These are phyloP conservation scores for Cyphomyrus plagiostoma DNA, from an alignment of 2,113 vertebrate species.

Conservation along the genomic window DNA sequence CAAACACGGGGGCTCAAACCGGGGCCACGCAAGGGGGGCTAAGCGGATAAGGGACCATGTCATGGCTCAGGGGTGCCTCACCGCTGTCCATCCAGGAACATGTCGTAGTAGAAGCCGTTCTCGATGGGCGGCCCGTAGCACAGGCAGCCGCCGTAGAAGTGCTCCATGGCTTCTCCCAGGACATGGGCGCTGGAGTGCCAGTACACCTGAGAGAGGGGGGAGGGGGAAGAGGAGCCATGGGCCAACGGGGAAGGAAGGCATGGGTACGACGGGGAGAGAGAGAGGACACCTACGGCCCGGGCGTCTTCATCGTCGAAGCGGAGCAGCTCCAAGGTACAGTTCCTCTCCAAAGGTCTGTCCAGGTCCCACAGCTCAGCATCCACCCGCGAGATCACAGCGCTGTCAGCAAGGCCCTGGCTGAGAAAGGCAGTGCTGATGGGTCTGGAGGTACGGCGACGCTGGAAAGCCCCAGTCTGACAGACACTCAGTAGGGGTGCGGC, in stretches of 20 bases:
- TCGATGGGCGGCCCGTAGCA: conserved; percentile 97
- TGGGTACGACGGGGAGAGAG: no score
- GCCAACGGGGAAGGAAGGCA: background rate
- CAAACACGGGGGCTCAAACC: background rate
- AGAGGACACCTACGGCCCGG: conserved; percentile 73
- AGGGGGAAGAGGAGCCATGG: background rate
- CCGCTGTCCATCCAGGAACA: conserved; percentile 88
- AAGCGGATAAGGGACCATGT: background rate
- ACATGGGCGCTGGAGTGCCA: conserved; percentile 98
- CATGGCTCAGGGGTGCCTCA: conserved; percentile 41
- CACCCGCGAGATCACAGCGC: conserved; percentile 80
- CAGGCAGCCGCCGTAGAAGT: conserved; percentile 87
- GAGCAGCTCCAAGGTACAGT: conserved; percentile 82
- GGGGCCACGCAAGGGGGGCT: no score
- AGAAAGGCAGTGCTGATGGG: conserved; percentile 21
- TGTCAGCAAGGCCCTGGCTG: conserved; percentile 89
- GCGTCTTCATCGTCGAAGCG: conserved; percentile 92
- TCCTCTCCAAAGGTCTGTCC: conserved; percentile 80
- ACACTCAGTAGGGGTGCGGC: background rate
- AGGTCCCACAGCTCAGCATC: conserved; percentile 87
- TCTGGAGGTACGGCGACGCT: background rate
- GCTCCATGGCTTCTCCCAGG: conserved; percentile 93
- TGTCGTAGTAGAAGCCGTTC: conserved; percentile 98
- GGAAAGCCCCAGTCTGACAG: background rate
- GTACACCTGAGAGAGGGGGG: conserved; percentile 69